Conservation (phyloP, 35 echinoderm and acorn worm genomes). For the Antedon bifida region DNA sequence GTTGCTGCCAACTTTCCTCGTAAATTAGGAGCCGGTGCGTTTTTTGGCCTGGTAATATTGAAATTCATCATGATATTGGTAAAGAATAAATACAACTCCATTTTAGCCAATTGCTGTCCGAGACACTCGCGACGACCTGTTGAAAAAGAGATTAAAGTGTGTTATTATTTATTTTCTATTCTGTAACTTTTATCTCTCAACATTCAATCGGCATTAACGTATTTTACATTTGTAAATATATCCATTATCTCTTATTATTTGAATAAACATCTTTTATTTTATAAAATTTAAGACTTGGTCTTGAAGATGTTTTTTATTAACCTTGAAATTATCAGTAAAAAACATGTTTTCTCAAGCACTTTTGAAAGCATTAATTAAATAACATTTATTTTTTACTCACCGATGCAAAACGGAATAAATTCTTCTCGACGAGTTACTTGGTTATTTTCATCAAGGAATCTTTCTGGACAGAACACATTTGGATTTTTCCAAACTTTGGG, state of each 20-base stretch:
- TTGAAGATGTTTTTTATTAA: too few relatives aligned
- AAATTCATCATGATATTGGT: background rate
- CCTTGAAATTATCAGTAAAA: background rate
- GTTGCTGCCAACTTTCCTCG: background rate
- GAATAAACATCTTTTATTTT: too few relatives aligned
- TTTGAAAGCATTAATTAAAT: background rate
- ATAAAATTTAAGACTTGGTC: too few relatives aligned
- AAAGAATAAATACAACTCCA: background rate
- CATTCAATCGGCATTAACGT: too few relatives aligned
- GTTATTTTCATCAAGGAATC: conserved; percentile 51
- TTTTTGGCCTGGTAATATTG: background rate
- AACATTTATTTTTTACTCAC: conserved; percentile 8
- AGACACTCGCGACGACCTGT: background rate
- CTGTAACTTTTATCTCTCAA: background rate
- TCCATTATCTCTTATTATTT: too few relatives aligned
- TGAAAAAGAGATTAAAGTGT: background rate
- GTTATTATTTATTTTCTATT: background rate
- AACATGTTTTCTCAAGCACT: too few relatives aligned
- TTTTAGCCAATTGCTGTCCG: background rate
- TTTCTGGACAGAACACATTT: conserved; percentile 48
- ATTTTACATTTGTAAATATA: too few relatives aligned
- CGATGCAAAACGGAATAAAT: conserved; percentile 59
- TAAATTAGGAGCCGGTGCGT: background rate
- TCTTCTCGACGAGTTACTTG: conserved; percentile 34
- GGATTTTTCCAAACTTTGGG: conserved; percentile 32